Evolutionary conservation across 2,888 invertebrate genomes (phyloP), one percentile per base, ranked within the genome.

Genomic region (Tenodera sinensis): DNA sequence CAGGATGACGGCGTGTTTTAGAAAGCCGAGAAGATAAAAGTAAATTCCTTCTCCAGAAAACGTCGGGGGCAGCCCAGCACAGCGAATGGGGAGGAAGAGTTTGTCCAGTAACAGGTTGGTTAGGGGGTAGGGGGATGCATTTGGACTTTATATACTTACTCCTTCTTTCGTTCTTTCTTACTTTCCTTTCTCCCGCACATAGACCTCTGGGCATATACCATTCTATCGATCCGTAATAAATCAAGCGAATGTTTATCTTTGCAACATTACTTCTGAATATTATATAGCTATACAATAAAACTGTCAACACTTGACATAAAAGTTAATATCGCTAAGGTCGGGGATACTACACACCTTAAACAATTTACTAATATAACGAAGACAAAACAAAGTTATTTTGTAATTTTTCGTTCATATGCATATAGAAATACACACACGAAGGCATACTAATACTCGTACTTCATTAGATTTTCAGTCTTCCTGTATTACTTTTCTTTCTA

Each of bases 11-110:
- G 89, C 88, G 90, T 90, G 90, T 90, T 90, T 90, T 90, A 90
- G 90, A 90, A 90, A 90, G 90, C 88, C 90, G 89, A 90, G 90
- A 89, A 90, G 90, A 90, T 90, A 89, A 90, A 90, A 90, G 90
- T 90, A 89, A 90, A 90, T 90, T 90, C 90, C 89, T 90, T 85
- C 85, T 90, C 83, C 81, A 89, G 89, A 71, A 81, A 85, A 86
- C 34, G 88, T 81, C 54, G 84, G 88, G 87, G 89, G 14, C 47
- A 34, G 84, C 81, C 81, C 28, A 84, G 30, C 84, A 34, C 28
- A 34, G 30, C 47, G 42, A n/a, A 14, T 82, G 54, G 54, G 54
- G 54, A 84, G 28, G 30, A 85, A 83, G 88, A 89, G 89, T 87
- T 84, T 89, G 88, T 83, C 89, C 89, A 86, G 85, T 84, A 83